Percentiles rank a stretch among this genome's conserved stretches.
These are phyloP conservation scores for Drosophila nr. perissopoda DNA, from an alignment of 2,888 invertebrate genomes.

Conservation along the genomic window DNA sequence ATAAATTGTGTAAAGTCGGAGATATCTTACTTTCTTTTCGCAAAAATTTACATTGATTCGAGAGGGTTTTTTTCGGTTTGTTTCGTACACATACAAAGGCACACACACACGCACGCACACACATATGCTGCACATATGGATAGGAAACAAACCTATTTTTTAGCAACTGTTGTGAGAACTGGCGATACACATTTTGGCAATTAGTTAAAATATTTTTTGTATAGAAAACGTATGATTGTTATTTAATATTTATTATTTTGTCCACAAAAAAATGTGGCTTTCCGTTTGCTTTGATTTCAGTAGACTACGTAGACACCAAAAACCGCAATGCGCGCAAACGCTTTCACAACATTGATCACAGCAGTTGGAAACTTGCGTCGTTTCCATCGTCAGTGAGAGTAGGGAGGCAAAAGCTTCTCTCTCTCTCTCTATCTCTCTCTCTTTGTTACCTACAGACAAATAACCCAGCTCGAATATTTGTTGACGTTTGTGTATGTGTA, in stretches of 20 bases:
- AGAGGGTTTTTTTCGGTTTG: constrained; percentile 26
- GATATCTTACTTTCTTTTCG: constrained; percentile 52
- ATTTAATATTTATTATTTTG: constrained; percentile 9
- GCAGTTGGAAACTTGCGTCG: constrained; percentile 44
- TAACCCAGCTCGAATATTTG: constrained; percentile 20
- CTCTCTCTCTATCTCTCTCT: constrained; percentile 12
- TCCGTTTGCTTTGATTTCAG: constrained; percentile 47
- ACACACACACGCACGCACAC: constrained; percentile 6
- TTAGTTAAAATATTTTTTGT: background rate
- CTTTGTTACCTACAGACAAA: constrained; percentile 24
- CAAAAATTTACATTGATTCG: constrained; percentile 44
- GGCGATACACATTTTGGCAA: background rate
- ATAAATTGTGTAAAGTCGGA: constrained; percentile 27
- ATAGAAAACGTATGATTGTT: constrained; percentile 1
- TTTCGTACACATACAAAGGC: constrained; percentile 13
- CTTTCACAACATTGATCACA: constrained; percentile 61
- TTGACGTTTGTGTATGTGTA: constrained; percentile 4
- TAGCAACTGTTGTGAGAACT: background rate
- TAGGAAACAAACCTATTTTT: background rate
- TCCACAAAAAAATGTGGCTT: constrained; percentile 23
- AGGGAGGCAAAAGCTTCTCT: constrained; percentile 39
- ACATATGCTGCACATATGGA: constrained; percentile 14
- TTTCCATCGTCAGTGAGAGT: constrained; percentile 53
- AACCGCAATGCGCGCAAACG: constrained; percentile 50
- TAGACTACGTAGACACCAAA: constrained; percentile 35